A percentile compares a stretch with the other conserved stretches of the same genome.
Evolutionary conservation across 64 coral and sea anemone species (phyloP).

Genomic region (Porites australiensis): DNA sequence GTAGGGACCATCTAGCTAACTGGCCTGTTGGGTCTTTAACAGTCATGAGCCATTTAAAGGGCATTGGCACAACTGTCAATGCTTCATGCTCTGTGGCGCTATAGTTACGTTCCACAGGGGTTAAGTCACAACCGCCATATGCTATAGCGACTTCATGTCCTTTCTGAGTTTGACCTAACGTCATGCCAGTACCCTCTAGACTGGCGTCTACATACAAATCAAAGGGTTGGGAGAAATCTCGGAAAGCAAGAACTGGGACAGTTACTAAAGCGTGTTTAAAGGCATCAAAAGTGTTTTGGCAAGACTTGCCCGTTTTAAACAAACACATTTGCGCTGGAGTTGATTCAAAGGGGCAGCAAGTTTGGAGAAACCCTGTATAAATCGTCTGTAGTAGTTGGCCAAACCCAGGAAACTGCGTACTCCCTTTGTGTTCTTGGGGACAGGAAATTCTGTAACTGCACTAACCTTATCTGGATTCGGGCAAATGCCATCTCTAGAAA

Average conservation of each 20-base stretch:
- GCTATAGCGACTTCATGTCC: slow-evolving; percentile 12
- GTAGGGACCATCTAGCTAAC: slow-evolving; percentile 50
- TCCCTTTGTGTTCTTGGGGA: neutral
- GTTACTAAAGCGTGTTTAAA: slow-evolving; percentile 1
- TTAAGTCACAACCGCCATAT: slow-evolving; percentile 20
- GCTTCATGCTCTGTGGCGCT: slow-evolving; percentile 9
- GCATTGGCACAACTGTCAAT: neutral
- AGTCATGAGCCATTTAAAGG: neutral
- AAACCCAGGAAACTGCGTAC: slow-evolving; percentile 10
- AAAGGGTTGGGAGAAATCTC: neutral
- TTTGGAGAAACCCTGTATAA: neutral
- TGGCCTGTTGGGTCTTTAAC: slow-evolving; percentile 38
- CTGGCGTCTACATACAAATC: slow-evolving; percentile 12
- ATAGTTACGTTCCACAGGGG: neutral
- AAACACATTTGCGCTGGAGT: neutral
- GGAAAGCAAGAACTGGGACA: slow-evolving; percentile 37
- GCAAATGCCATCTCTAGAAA: neutral
- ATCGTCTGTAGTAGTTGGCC: slow-evolving; percentile 24
- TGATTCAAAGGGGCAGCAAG: slow-evolving; percentile 4
- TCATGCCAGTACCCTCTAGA: neutral
- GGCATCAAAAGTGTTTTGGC: slow-evolving; percentile 1
- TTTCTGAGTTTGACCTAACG: slow-evolving; percentile 8
- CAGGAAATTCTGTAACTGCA: slow-evolving; percentile 3
- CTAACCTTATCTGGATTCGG: slow-evolving; percentile 20
- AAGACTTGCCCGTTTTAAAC: slow-evolving; percentile 4